phyloP scores from a whole-genome alignment of 2,888 invertebrate species.

The Nomada goodeniana region DNA sequence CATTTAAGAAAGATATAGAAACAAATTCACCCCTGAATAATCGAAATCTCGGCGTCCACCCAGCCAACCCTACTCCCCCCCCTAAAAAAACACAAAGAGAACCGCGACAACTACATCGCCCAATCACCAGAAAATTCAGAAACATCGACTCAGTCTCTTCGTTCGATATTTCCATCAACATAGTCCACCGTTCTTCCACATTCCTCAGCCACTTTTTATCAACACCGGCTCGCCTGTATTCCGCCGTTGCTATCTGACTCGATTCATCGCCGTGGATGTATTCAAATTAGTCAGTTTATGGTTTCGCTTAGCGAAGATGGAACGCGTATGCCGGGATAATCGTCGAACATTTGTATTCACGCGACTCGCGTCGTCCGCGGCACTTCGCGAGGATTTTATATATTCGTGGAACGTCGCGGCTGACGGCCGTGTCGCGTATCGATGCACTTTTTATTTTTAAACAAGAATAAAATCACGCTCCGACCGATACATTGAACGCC shows the following conservation, averaged over 20 bases:
- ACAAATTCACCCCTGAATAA: no score
- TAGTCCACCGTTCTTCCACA: background rate
- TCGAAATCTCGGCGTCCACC: no score
- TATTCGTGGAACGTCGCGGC: conserved; percentile 73
- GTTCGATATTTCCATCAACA: background rate
- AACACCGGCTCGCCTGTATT: conserved; percentile 13
- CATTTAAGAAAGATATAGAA: no score
- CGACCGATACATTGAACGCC: conserved; percentile 51
- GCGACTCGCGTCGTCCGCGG: conserved; percentile 46
- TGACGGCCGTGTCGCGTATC: conserved; percentile 69
- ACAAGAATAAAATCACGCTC: conserved; percentile 25
- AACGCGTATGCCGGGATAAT: conserved; percentile 60
- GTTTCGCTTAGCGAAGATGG: conserved; percentile 67
- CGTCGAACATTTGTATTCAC: conserved; percentile 72
- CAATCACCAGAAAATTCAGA: no score
- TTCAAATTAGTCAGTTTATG: conserved; percentile 71
- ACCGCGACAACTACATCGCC: background rate
- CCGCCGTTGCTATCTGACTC: background rate
- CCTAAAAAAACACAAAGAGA: no score
- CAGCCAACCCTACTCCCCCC: no score
- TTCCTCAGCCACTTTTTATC: background rate
- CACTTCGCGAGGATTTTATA: conserved; percentile 70
- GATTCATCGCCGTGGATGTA: conserved; percentile 43
- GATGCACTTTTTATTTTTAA: conserved; percentile 74
- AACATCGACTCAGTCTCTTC: no score